Evolutionary conservation across 2,113 vertebrate genomes (phyloP), one percentile per base, ranked within the genome.

Genomic region (Xiphorhynchus elegans): DNA sequence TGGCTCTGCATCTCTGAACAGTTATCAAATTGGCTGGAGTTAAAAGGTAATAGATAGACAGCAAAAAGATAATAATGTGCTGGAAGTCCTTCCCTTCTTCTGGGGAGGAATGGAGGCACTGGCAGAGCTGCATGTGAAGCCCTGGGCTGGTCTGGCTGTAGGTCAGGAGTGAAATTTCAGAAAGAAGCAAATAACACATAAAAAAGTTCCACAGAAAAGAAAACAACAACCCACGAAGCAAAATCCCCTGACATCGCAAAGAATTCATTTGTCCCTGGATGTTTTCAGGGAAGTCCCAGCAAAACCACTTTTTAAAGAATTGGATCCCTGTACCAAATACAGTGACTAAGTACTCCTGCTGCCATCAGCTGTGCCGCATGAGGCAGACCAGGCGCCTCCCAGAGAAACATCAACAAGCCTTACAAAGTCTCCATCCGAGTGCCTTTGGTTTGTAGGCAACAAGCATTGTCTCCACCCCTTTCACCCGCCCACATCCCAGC

Each of bases 401-500:
- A 29, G 28, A 24, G 42, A 77, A 76, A 60, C 9, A 83, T 4
- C 72, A 55, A 19, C 37, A 33, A 76, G 26, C 18, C 35, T 35
- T 28, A 11, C 42, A 8, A 49, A 87, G 25, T 7, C 59, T 69
- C 0, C 0, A 56, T n/a, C 44, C 44, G 44, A 83, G 17, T 40
- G 62, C 25, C 26, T 84, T 50, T 63, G 28, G 19, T 35, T 39
- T 28, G 49, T 3, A n/a, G 46, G 63, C 68, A 77, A 21, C 10
- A 66, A 91, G 28, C 31, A 17, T 4, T 74, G 50, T 67, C 95
- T 2, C 90, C 87, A 67, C 95, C 90, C 78, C 78, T 73, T 63
- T 67, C 42, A 76, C 67, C 94, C 90, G 5, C 89, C 93, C 93
- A 91, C 84, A 46, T 85, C 62, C 66, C 67, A 85, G 46, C 46